These are phyloP conservation scores for Phycodurus eques DNA, from an alignment of 2,113 vertebrate genomes.

Conservation along the genomic window DNA sequence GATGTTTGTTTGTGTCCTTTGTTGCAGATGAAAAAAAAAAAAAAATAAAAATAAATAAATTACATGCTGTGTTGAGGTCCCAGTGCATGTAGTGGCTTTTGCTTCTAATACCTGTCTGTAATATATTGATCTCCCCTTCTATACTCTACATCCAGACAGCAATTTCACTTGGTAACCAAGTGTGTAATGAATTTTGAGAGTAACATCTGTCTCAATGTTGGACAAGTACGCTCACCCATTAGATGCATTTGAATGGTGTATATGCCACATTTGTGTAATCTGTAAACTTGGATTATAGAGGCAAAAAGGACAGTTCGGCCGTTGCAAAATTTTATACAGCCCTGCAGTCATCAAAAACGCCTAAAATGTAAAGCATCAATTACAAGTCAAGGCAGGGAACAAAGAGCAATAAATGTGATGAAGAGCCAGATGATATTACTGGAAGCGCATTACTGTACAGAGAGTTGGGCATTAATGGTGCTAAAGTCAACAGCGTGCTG, in stretches of 20 bases:
- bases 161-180: slow-evolving; percentile 55
- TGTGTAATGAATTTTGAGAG: slow-evolving; percentile 63
- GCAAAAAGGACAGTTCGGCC: slow-evolving; percentile 19
- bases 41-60: slow-evolving; percentile 26
- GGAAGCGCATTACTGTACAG: slow-evolving; percentile 10
- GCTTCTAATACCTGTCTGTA: slow-evolving; percentile 39
- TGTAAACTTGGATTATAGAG: slow-evolving; percentile 19
- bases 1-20: slow-evolving; percentile 6
- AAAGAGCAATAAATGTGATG: slow-evolving; percentile 38
- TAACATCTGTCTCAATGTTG: slow-evolving; percentile 35
- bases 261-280: slow-evolving; percentile 30
- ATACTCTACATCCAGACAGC: slow-evolving; percentile 37
- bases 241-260: slow-evolving; percentile 38
- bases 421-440: slow-evolving; percentile 18
- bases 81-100: slow-evolving; percentile 21
- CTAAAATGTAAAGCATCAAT: slow-evolving; percentile 38
- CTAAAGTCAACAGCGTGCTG: background rate
- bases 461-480: slow-evolving; percentile 31
- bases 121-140: slow-evolving; percentile 47
- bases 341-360: slow-evolving; percentile 22
- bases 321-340: slow-evolving; percentile 11
- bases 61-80: slow-evolving; percentile 34
- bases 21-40: slow-evolving; percentile 2
- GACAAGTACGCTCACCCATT: slow-evolving; percentile 34
- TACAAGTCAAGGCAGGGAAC: slow-evolving; percentile 17